Evolutionary conservation across 2,888 invertebrate species (phyloP).

Genomic region (Synanthedon myopaeformis): DNA sequence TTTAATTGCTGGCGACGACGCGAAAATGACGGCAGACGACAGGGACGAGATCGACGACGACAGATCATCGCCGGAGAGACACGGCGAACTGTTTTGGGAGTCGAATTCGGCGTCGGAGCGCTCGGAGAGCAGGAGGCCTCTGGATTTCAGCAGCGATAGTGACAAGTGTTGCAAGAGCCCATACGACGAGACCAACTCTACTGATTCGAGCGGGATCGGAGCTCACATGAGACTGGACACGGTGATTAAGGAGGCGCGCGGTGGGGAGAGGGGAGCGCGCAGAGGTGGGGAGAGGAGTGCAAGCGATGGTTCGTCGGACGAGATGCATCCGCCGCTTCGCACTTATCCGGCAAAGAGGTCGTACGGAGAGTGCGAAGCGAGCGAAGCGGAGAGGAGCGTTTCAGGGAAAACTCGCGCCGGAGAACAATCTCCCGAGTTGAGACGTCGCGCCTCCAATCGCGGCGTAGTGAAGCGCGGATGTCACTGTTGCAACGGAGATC

Average conservation of each 20-base stretch:
- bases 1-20: conserved; percentile 37
- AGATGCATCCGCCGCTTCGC: conserved; percentile 42
- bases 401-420: conserved; percentile 47
- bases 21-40: conserved; percentile 46
- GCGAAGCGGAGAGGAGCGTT: conserved; percentile 46
- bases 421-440: conserved; percentile 29
- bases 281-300: conserved; percentile 33
- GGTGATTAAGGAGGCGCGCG: conserved; percentile 55
- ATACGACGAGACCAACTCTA: conserved; percentile 51
- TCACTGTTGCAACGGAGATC: conserved; percentile 72
- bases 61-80: conserved; percentile 47
- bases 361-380: conserved; percentile 26
- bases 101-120: conserved; percentile 49
- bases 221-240: conserved; percentile 54
- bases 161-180: conserved; percentile 64
- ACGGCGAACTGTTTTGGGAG: conserved; percentile 59
- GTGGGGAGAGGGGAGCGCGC: conserved; percentile 19
- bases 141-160: conserved; percentile 59
- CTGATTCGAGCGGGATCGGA: conserved; percentile 50
- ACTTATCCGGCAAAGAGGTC: conserved; percentile 47
- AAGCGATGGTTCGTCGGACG: conserved; percentile 45
- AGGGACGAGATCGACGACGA: conserved; percentile 44
- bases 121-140: conserved; percentile 35
- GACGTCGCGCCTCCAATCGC: conserved; percentile 53
- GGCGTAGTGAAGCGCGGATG: conserved; percentile 74